These are phyloP conservation scores for Callinectes sapidus DNA, from an alignment of 2,888 invertebrate species.

Conservation along the genomic window DNA sequence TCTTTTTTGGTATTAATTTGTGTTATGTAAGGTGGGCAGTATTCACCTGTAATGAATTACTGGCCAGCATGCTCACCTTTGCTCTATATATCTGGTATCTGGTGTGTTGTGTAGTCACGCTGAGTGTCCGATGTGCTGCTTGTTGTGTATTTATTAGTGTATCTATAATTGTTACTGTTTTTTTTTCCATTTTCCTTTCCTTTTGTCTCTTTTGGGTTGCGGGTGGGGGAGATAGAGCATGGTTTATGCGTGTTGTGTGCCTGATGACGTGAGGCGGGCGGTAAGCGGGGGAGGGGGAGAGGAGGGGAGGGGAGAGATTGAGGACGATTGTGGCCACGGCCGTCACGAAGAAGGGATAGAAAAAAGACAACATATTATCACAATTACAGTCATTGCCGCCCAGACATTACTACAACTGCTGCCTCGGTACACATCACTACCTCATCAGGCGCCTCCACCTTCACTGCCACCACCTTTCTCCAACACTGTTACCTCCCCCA, in stretches of 20 bases:
- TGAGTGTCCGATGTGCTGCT: neutral
- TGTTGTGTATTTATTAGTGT: neutral
- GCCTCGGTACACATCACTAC: neutral
- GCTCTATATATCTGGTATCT: no score
- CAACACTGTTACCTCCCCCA: neutral
- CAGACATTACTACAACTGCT: neutral
- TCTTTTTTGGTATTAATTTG: no score
- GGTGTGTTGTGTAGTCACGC: neutral
- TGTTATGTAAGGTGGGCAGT: no score
- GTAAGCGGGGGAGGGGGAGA: neutral
- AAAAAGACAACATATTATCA: neutral
- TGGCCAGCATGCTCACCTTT: no score
- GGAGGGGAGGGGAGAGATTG: neutral
- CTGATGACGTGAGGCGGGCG: neutral
- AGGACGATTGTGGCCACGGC: neutral
- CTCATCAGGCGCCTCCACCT: neutral
- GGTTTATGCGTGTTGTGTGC: neutral
- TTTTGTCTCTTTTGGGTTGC: neutral
- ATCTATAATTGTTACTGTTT: neutral
- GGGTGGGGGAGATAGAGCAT: neutral
- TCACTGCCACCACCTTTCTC: neutral
- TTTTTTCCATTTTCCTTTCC: neutral
- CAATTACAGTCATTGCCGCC: neutral
- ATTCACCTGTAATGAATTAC: no score
- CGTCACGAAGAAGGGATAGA: neutral